phyloP scores from a whole-genome alignment of 23 tunicate genomes.

The Aplidium turbinatum region DNA sequence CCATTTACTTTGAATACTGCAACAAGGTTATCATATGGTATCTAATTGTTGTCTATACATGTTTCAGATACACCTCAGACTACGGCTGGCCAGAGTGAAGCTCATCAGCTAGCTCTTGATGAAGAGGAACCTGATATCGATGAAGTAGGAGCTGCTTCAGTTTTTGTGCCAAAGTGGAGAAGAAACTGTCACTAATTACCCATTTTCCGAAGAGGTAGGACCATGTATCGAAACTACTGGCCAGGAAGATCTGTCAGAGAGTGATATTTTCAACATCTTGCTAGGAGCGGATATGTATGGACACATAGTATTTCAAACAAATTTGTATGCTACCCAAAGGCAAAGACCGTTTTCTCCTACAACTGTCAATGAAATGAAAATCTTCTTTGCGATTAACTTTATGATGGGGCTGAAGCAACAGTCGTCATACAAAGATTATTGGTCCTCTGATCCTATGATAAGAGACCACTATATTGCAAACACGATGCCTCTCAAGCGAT shows the following conservation, averaged over 20 bases:
- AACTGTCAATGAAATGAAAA: conserved; percentile 3
- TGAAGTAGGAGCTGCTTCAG: neutral
- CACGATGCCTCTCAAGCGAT: conserved; percentile 17
- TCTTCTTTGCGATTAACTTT: conserved; percentile 7
- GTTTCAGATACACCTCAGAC: too few relatives aligned
- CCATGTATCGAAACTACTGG: neutral
- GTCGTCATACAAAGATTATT: conserved; percentile 30
- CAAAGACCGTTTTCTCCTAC: conserved; percentile 18
- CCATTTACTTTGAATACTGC: too few relatives aligned
- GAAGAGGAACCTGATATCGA: neutral
- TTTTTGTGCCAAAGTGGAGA: neutral
- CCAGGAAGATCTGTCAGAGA: neutral
- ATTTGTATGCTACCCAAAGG: conserved; percentile 11
- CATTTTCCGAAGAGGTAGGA: neutral
- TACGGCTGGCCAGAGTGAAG: too few relatives aligned
- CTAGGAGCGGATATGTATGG: conserved; percentile 9
- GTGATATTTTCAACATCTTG: neutral
- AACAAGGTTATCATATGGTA: too few relatives aligned
- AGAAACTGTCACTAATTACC: neutral
- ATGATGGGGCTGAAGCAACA: conserved; percentile 11
- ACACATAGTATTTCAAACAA: conserved; percentile 15
- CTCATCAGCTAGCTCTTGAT: too few relatives aligned
- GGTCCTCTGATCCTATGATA: conserved; percentile 27
- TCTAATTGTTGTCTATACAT: too few relatives aligned
- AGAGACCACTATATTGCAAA: conserved; percentile 10